Base-by-base conservation (phyloP, 2,113 vertebrate species). In the Otocyon megalotis region DNA sequence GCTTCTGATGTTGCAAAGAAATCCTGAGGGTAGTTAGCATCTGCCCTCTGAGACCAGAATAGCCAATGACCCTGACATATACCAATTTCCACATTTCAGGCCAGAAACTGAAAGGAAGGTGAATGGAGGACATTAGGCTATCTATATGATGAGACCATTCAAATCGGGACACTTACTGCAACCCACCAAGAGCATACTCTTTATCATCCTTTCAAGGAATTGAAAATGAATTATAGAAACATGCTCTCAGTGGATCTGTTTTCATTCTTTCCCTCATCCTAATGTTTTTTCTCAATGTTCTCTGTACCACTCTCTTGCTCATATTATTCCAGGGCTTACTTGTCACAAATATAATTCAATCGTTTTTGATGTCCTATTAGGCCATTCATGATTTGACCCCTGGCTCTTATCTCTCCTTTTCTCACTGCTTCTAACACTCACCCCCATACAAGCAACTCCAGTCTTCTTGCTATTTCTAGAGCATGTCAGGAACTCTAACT, bases 1-100 rank as follows among this genome's bases (percentile, higher is more conserved):
- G 93, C 92, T 96, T 97, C 93, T 88, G 96, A 88, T 91, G 81
- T 50, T 84, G 54, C 60, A 19, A 96, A 97, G 96, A 98, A 98
- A 98, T 97, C 95, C 96, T 94, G 19, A 89, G 62, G 62, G 32
- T 37, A 94, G 43, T 84, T 24, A 93, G 35, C 85, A 86, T 0
- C 6, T 96, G 60, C 53, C 72, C 54, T 76, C 67, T 96, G 67
- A 88, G 65, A 96, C 87, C 84, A 82, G 35, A 72, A 20, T 2
- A 56, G 69, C 53, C 67, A 72, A 79, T 72, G 82, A 76, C 48
- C 37, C 48, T 81, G 77, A 90, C 14, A 3, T n/a, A 60, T 67
- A 26, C 82, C 72, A 89, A 54, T 54, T 86, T 85, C 88, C 43
- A 90, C 2, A 26, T 84, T 82, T 88, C 37, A 43, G 37, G 58